These are phyloP conservation scores for Stenolophus ochropezus DNA, from an alignment of 2,888 invertebrate genomes.

Conservation along the genomic window DNA sequence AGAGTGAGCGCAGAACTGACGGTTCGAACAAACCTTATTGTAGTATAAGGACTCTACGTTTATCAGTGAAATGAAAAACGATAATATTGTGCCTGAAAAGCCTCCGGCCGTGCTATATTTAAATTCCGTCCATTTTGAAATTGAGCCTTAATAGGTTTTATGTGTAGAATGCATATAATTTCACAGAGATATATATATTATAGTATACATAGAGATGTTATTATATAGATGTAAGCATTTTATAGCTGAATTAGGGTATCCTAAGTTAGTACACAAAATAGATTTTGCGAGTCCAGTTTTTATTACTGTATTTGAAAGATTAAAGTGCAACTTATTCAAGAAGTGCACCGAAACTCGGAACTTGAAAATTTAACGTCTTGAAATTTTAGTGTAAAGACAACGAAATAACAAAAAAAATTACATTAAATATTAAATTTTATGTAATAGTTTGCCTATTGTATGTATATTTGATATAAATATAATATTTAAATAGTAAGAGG, in stretches of 20 bases:
- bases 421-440: no score
- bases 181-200: constrained; percentile 44
- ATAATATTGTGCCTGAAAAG: constrained; percentile 48
- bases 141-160: constrained; percentile 30
- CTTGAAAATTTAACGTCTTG: no score
- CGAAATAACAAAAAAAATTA: no score
- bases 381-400: no score
- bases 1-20: no score
- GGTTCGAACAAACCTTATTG: no score
- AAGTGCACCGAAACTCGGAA: no score
- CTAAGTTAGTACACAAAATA: constrained; percentile 66
- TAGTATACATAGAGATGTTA: constrained; percentile 53
- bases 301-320: neutral
- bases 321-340: neutral
- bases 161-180: constrained; percentile 31
- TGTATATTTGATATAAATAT: no score
- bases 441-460: no score
- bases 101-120: constrained; percentile 54
- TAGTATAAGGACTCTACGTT: neutral
- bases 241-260: constrained; percentile 50
- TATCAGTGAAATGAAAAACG: constrained; percentile 1
- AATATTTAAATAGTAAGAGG: no score
- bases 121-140: constrained; percentile 57
- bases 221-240: constrained; percentile 56
- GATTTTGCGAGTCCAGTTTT: constrained; percentile 65